A percentile compares a stretch with the other conserved stretches of the same genome.
Evolutionary conservation across 1,140 invertebrate genomes (phyloP).

Genomic region (Ceratina australensis): DNA sequence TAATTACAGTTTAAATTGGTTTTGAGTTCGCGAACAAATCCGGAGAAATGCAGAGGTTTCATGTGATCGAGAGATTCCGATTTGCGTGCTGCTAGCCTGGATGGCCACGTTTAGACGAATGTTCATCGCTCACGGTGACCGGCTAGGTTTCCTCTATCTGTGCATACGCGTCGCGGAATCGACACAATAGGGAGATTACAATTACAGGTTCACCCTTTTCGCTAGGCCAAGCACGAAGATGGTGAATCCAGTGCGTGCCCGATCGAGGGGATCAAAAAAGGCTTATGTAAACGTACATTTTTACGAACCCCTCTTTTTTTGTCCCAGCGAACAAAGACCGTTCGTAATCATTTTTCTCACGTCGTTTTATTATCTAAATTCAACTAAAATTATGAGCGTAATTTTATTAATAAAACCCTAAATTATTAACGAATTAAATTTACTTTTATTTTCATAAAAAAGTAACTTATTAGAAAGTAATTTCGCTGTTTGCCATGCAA

Average conservation of each 20-base stretch:
- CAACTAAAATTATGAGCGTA: too few relatives aligned
- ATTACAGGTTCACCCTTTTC: conserved; percentile 57
- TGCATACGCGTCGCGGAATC: conserved; percentile 58
- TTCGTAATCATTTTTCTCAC: not conserved
- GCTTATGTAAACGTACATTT: conserved; percentile 36
- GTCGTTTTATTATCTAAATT: not conserved
- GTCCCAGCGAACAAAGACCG: not conserved
- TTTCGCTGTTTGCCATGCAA: too few relatives aligned
- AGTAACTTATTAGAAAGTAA: too few relatives aligned
- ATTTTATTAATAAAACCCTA: too few relatives aligned
- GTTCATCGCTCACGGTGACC: conserved; percentile 41
- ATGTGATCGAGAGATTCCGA: conserved; percentile 6
- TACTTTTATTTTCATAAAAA: too few relatives aligned
- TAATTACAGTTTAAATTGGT: too few relatives aligned
- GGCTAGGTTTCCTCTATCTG: conserved; percentile 59
- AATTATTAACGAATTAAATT: too few relatives aligned
- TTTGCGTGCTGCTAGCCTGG: conserved; percentile 18
- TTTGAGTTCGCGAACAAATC: not conserved
- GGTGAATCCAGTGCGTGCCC: conserved; percentile 26
- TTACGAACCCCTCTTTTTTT: not conserved
- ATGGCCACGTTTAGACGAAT: not conserved
- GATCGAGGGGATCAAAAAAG: conserved; percentile 35
- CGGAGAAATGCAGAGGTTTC: not conserved
- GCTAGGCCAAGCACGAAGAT: conserved; percentile 61
- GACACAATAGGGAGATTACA: conserved; percentile 65